Evolutionary conservation across 2,113 vertebrate genomes (phyloP).

Genomic region (Camelus dromedarius): DNA sequence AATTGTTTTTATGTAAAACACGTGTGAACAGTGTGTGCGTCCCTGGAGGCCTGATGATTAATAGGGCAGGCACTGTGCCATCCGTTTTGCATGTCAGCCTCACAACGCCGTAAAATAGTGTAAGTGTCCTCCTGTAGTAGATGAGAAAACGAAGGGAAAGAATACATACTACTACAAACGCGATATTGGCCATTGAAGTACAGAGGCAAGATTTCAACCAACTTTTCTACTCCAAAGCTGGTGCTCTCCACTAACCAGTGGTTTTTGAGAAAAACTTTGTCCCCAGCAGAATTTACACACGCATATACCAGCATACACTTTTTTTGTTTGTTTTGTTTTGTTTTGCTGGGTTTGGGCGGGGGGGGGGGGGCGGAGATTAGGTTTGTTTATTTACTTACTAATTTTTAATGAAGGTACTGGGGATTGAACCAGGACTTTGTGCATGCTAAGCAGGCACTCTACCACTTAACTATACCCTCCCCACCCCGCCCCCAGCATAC

Average conservation of each 20-base stretch:
- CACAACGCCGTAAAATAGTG: background rate
- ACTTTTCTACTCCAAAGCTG: background rate
- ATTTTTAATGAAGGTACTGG: too few species aligned
- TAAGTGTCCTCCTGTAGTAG: background rate
- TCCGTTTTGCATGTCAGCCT: background rate
- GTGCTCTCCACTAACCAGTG: background rate
- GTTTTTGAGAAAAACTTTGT: background rate
- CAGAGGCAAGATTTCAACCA: background rate
- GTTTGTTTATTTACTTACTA: too few species aligned
- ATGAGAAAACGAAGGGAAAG: background rate
- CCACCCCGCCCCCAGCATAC: too few species aligned
- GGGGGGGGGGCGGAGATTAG: too few species aligned
- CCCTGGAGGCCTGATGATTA: background rate
- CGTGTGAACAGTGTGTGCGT: background rate
- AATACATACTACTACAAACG: background rate
- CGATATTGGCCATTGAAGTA: background rate
- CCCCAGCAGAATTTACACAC: background rate
- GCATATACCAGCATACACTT: too few species aligned
- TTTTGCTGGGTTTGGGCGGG: too few species aligned
- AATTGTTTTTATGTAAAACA: background rate
- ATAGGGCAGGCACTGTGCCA: background rate
- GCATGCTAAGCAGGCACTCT: too few species aligned
- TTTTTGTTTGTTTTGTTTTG: too few species aligned
- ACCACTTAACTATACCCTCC: too few species aligned
- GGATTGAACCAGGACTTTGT: too few species aligned